Evolutionary conservation across 2,113 vertebrate species (phyloP), one percentile per base, ranked within the genome.

Genomic region (Sorex araneus): DNA sequence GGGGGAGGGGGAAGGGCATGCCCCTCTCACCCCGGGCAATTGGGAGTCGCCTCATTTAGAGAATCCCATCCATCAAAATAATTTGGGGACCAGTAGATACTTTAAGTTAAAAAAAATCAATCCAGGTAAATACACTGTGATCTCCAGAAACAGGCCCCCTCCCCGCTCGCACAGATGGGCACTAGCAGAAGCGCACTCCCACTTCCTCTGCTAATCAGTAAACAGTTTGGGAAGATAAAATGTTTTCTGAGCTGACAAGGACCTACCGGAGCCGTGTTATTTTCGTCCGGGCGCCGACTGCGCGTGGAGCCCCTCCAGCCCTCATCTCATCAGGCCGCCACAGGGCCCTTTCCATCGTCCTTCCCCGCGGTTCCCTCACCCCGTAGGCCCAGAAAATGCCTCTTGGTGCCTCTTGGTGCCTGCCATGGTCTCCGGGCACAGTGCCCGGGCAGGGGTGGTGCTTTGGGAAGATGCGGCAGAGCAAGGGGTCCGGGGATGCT

Each of bases 181-280:
- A 40, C 93, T 95, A 94, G 93, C 40, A 95, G 95, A 95, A 86
- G 66, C 50, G 30, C 94, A 91, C 71, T 90, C 84, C 81, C 74
- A 92, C 88, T 95, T 80, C 70, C 84, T 87, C 83, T 36, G 23
- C 90, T 88, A 85, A 66, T 93, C 95, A 95, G 54, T 93, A 87
- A 95, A 92, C 87, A 91, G 25, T 91, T 78, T 91, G 89, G 76
- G 84, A 64, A 89, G 73, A 76, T 78, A 36, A 93, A 87, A 84
- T 64, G 43, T 90, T 71, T 63, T 77, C 90, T 76, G 47, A 57
- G 40, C 50, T 74, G 80, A 89, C 40, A 79, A 30, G 18, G 43
- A 54, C 91, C 89, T 64, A 43, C 57, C 63, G 10, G 60, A 54
- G 75, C 21, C 27, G 27, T 47, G 36, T 82, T 92, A 40, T 90